Percentiles rank a stretch among this genome's conserved stretches.
Evolutionary conservation across 30 jellyfish, hydroid and myxozoan genomes (phyloP).

Genomic region (Morbakka virulenta): DNA sequence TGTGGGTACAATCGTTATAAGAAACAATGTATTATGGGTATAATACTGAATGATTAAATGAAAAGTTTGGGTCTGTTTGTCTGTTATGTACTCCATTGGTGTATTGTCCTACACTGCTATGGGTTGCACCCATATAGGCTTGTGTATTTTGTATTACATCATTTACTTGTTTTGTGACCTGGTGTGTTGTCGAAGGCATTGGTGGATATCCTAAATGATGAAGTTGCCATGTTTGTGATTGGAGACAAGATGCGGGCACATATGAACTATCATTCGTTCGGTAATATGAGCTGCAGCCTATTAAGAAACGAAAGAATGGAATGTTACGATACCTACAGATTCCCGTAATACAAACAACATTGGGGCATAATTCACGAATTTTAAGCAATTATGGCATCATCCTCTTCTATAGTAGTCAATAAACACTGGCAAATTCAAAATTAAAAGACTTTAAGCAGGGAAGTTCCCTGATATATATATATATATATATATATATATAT

Average conservation of each 20-base stretch:
- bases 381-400: no score
- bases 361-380: no score
- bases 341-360: no score
- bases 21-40: conserved; percentile 45
- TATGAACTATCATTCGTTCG: conserved; percentile 81
- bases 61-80: conserved; percentile 67
- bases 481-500: no score
- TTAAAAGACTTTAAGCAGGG: no score
- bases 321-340: not conserved
- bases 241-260: conserved; percentile 64
- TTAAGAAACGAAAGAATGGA: not conserved
- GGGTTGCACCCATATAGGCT: conserved; percentile 51
- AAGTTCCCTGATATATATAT: no score
- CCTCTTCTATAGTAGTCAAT: no score
- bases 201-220: conserved; percentile 87
- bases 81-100: conserved; percentile 55
- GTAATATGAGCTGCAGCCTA: conserved; percentile 82
- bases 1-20: not conserved
- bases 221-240: conserved; percentile 91
- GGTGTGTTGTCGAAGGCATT: conserved; percentile 70
- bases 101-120: conserved; percentile 77
- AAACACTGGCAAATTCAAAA: no score
- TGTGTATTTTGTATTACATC: conserved; percentile 71
- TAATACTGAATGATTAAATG: conserved; percentile 83
- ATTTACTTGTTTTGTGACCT: conserved; percentile 64